Conservation (phyloP, 2,797 vertebrate species). For the Bradypodion ventrale region DNA sequence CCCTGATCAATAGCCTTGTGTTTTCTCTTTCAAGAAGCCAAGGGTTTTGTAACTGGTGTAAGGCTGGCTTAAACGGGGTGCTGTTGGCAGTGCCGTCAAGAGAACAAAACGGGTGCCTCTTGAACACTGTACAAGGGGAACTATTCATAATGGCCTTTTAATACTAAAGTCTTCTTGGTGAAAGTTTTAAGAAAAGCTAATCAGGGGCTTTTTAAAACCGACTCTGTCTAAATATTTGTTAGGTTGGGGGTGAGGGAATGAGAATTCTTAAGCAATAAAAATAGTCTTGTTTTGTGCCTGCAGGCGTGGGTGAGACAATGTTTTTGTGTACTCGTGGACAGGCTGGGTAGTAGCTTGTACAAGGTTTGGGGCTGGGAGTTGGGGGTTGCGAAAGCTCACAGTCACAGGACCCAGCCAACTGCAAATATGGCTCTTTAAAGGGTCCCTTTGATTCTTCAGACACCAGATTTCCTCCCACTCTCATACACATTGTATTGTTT, state of each 20-base stretch:
- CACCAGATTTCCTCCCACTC: not conserved
- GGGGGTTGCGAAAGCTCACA: not conserved
- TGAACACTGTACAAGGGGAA: constrained; percentile 60
- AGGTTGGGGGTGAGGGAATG: constrained; percentile 57
- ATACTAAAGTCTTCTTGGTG: constrained; percentile 62
- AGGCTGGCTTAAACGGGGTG: constrained; percentile 51
- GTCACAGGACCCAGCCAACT: not conserved
- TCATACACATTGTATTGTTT: no score
- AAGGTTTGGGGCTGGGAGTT: fast-evolving
- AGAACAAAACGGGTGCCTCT: constrained; percentile 51
- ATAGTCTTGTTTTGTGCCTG: not conserved
- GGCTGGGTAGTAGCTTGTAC: not conserved
- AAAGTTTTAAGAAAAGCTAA: constrained; percentile 57
- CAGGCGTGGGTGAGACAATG: not conserved
- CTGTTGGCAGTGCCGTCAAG: constrained; percentile 59
- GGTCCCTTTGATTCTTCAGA: not conserved
- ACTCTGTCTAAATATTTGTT: constrained; percentile 76
- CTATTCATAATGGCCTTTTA: constrained; percentile 70
- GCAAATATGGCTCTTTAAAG: constrained; percentile 3
- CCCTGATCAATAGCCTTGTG: constrained; percentile 16
- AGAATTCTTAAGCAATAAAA: constrained; percentile 48
- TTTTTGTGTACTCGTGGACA: not conserved
- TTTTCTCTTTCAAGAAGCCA: constrained; percentile 44
- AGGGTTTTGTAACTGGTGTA: constrained; percentile 43
- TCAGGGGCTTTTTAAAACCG: constrained; percentile 68